phyloP scores from a whole-genome alignment of 2,113 vertebrate genomes.

The Bothrops jararaca region DNA sequence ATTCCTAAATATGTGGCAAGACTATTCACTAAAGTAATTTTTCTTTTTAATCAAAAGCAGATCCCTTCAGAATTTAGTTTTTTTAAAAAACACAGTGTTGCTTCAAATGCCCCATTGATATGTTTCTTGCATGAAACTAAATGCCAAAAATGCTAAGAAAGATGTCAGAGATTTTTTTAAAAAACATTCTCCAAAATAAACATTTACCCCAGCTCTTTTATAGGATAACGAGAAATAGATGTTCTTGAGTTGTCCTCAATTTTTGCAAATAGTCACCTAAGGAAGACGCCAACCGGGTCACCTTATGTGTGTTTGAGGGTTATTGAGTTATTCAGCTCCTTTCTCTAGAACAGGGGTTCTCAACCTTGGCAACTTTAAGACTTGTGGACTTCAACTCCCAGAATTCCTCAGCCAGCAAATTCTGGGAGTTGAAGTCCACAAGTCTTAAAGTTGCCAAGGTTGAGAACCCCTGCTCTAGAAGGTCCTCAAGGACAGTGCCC shows the following conservation, averaged over 20 bases:
- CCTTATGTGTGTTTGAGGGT: background rate
- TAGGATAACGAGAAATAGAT: background rate
- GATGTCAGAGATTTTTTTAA: too few species aligned
- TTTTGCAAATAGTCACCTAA: background rate
- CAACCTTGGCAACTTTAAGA: too few species aligned
- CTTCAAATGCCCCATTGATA: constrained; percentile 5
- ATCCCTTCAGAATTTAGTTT: constrained; percentile 10
- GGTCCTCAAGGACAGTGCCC: background rate
- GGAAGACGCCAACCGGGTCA: background rate
- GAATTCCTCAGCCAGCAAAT: too few species aligned
- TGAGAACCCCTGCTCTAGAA: too few species aligned
- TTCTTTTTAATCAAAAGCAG: background rate
- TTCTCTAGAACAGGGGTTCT: background rate
- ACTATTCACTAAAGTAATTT: constrained; percentile 26
- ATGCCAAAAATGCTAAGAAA: background rate
- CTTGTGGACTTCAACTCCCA: too few species aligned
- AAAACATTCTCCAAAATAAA: background rate
- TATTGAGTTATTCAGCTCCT: background rate
- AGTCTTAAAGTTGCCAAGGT: too few species aligned
- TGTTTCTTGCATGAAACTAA: background rate
- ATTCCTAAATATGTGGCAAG: constrained; percentile 21
- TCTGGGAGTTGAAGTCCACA: too few species aligned
- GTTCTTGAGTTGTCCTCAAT: background rate
- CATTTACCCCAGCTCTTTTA: background rate
- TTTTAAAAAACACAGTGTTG: background rate